These are phyloP conservation scores for Mystacornis crossleyi DNA, from an alignment of 2,113 vertebrate genomes.

Conservation along the genomic window DNA sequence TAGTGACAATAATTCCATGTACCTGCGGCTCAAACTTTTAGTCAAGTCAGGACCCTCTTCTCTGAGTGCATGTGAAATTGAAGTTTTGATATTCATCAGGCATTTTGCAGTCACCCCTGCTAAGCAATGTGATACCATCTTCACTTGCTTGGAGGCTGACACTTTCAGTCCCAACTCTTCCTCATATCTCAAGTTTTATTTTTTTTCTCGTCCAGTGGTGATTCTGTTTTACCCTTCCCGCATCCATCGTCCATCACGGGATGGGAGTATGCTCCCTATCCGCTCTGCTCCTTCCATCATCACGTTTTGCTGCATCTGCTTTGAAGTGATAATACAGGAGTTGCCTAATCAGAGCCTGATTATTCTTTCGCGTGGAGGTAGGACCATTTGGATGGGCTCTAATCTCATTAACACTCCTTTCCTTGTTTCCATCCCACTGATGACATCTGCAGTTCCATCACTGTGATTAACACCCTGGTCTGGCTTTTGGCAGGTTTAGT, in stretches of 20 bases:
- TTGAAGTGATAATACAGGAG: background rate
- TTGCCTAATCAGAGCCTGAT: background rate
- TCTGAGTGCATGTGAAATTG: background rate
- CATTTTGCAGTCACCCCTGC: background rate
- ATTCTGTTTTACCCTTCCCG: conserved; percentile 6
- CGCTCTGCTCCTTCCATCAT: background rate
- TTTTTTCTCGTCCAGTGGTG: background rate
- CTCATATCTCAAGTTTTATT: background rate
- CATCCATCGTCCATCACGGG: background rate
- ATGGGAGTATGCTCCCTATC: background rate
- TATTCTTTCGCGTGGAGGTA: background rate
- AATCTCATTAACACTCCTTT: background rate
- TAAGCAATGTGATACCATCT: background rate
- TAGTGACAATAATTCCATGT: no score
- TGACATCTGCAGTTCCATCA: background rate
- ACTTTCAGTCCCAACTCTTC: background rate
- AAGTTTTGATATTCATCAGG: background rate
- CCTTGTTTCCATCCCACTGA: background rate
- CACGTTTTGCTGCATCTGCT: background rate
- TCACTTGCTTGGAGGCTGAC: background rate
- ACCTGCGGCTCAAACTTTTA: background rate
- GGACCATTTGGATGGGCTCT: background rate
- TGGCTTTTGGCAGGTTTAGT: background rate
- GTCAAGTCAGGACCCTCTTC: background rate
- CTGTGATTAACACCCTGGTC: background rate